Evolutionary conservation across 2,888 invertebrate genomes (phyloP).

Genomic region (Drosophila pegasa): DNA sequence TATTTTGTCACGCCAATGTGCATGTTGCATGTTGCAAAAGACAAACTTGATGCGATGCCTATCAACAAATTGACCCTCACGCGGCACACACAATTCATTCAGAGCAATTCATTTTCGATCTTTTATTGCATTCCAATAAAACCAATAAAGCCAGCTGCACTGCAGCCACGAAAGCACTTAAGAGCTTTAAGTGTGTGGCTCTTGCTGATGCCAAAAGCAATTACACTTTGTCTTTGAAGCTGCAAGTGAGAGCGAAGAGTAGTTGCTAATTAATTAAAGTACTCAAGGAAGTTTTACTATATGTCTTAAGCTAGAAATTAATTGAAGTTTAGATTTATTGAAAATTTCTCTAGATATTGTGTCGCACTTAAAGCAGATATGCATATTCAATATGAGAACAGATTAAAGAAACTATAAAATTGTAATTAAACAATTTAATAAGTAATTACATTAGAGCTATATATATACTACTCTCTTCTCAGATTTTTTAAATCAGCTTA

Average conservation of each 20-base stretch:
- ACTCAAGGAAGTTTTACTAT: no score
- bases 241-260: background rate
- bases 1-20: conserved; percentile 66
- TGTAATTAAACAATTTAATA: no score
- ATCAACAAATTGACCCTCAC: conserved; percentile 69
- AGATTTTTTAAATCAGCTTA: no score
- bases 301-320: no score
- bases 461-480: no score
- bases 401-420: no score
- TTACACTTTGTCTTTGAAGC: background rate
- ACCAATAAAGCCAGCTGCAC: conserved; percentile 9
- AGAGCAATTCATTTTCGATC: conserved; percentile 51
- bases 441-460: no score
- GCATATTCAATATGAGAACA: no score
- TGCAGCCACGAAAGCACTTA: conserved; percentile 31
- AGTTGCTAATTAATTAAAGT: background rate
- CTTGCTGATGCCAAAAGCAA: background rate
- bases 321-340: no score
- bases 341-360: no score
- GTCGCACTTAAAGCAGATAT: no score
- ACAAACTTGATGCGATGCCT: conserved; percentile 40
- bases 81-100: conserved; percentile 33
- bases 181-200: conserved; percentile 1
- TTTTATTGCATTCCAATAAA: conserved; percentile 31
- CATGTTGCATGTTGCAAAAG: conserved; percentile 55